These are phyloP conservation scores for Agrochola lychnidis DNA, from an alignment of 2,888 invertebrate genomes.

Conservation along the genomic window DNA sequence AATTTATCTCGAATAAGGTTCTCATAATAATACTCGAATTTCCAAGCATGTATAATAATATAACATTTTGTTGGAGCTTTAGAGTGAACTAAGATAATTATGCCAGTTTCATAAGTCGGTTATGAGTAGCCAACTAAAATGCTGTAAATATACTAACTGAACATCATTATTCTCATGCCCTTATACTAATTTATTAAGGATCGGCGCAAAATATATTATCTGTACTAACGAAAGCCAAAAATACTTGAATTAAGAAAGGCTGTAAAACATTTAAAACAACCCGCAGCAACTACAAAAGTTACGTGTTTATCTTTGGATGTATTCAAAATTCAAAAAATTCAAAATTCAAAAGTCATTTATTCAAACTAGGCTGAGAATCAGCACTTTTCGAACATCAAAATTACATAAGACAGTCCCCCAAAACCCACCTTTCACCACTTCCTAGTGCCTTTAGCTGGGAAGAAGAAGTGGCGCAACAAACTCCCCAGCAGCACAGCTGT, in stretches of 20 bases:
- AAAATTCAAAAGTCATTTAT: too few species aligned
- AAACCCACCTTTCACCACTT: too few species aligned
- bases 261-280: not conserved
- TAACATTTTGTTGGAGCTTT: not conserved
- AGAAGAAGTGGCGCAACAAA: too few species aligned
- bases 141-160: not conserved
- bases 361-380: too few species aligned
- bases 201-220: not conserved
- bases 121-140: not conserved
- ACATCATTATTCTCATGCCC: not conserved
- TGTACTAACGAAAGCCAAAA: not conserved
- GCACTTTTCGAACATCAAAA: too few species aligned
- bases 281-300: not conserved
- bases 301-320: too few species aligned
- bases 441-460: too few species aligned
- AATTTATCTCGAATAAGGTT: not conserved
- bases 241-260: not conserved
- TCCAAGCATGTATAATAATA: not conserved
- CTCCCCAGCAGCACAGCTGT: too few species aligned
- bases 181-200: not conserved
- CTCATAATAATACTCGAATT: not conserved
- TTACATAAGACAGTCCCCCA: too few species aligned
- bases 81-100: not conserved
- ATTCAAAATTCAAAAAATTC: too few species aligned
- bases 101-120: too few species aligned